These are phyloP conservation scores for Psettodes erumei DNA, from an alignment of 2,113 vertebrate species.

Conservation along the genomic window DNA sequence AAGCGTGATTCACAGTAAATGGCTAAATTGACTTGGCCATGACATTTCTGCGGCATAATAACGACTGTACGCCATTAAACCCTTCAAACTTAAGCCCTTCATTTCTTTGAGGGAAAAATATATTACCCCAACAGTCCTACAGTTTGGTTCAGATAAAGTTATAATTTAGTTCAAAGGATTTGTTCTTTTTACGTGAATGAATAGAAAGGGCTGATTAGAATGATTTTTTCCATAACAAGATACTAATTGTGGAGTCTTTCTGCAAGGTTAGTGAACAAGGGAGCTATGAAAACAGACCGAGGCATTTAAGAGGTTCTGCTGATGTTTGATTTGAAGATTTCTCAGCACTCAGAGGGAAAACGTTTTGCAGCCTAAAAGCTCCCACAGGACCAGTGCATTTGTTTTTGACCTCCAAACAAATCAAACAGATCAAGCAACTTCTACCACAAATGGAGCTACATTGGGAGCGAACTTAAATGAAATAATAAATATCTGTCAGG, in stretches of 20 bases:
- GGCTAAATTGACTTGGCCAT: background rate
- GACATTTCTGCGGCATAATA: slow-evolving; percentile 13
- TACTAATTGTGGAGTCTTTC: slow-evolving; percentile 55
- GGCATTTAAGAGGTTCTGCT: slow-evolving; percentile 47
- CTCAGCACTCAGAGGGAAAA: slow-evolving; percentile 45
- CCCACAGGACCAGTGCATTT: slow-evolving; percentile 44
- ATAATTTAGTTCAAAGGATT: slow-evolving; percentile 41
- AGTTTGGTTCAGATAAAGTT: slow-evolving; percentile 20
- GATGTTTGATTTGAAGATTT: slow-evolving; percentile 72
- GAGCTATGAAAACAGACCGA: slow-evolving; percentile 50
- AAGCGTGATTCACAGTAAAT: background rate
- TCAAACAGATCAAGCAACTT: slow-evolving; percentile 18
- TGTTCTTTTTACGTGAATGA: slow-evolving; percentile 46
- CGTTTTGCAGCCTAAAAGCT: slow-evolving; percentile 60
- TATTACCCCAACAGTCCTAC: slow-evolving; percentile 20
- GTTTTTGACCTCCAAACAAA: slow-evolving; percentile 48
- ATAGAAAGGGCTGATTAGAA: slow-evolving; percentile 40
- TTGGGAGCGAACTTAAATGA: slow-evolving; percentile 2
- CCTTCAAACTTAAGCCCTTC: slow-evolving; percentile 40
- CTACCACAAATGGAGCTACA: slow-evolving; percentile 11
- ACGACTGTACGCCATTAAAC: background rate
- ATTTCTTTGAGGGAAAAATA: slow-evolving; percentile 42
- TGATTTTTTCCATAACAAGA: slow-evolving; percentile 42
- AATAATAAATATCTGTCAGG: slow-evolving; percentile 17
- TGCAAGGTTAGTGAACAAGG: slow-evolving; percentile 58